Evolutionary conservation across 2,797 vertebrate species (phyloP).

Genomic region (Urophycis tenuis): DNA sequence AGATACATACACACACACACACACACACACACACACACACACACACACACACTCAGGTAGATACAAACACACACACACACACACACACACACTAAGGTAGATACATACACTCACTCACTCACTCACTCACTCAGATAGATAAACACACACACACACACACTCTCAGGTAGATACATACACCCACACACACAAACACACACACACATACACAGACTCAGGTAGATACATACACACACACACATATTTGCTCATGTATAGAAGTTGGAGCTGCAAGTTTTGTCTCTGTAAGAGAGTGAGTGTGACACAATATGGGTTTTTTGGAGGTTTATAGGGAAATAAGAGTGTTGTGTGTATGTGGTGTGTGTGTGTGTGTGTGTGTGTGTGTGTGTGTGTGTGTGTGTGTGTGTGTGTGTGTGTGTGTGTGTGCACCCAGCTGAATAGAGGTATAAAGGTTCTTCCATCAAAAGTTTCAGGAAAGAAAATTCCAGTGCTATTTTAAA

Average conservation of each 20-base stretch:
- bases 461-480: not conserved
- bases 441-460: not conserved
- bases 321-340: no score
- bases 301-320: not conserved
- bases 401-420: not conserved
- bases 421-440: not conserved
- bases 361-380: not conserved
- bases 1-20: not conserved
- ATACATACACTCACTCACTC: not conserved
- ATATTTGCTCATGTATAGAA: not conserved
- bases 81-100: not conserved
- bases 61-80: not conserved
- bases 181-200: not conserved
- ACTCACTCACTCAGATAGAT: no score
- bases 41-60: constrained; percentile 1
- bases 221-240: not conserved
- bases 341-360: not conserved
- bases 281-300: not conserved
- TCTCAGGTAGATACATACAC: not conserved
- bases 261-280: not conserved
- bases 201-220: not conserved
- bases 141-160: not conserved
- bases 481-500: not conserved
- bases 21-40: not conserved
- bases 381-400: constrained; percentile 4